phyloP scores from a whole-genome alignment of 2,797 vertebrate genomes.

The Myotis vivesi region DNA sequence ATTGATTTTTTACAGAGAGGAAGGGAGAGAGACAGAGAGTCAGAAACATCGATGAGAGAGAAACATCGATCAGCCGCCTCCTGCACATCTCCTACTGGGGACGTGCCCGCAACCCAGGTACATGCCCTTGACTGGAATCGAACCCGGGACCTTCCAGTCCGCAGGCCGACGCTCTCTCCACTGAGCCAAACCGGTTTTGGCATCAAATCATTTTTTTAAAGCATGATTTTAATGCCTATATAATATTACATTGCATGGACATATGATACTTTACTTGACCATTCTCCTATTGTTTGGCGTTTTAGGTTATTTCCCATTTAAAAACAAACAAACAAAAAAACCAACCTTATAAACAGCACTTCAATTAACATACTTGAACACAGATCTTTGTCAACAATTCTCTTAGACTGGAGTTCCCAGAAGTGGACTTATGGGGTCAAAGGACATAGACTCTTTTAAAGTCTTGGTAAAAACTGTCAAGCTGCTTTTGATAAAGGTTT shows the following conservation, averaged over 20 bases:
- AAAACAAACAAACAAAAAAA: background rate
- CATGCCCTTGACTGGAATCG: too few relatives aligned
- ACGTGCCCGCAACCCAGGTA: too few relatives aligned
- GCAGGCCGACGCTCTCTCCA: too few relatives aligned
- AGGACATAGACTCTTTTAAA: slow-evolving; percentile 48
- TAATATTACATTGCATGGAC: background rate
- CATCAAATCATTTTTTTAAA: background rate
- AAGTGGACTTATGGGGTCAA: slow-evolving; percentile 68
- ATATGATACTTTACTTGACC: background rate
- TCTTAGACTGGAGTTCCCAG: slow-evolving; percentile 69
- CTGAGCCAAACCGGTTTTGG: too few relatives aligned
- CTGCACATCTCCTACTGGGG: too few relatives aligned
- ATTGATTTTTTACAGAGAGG: too few relatives aligned
- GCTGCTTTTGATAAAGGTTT: slow-evolving; percentile 44
- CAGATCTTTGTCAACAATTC: slow-evolving; percentile 63
- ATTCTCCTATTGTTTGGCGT: slow-evolving; percentile 54
- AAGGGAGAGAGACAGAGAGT: too few relatives aligned
- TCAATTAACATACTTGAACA: slow-evolving; percentile 34
- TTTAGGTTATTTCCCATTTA: slow-evolving; percentile 74
- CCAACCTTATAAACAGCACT: slow-evolving; percentile 61
- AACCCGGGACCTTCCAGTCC: too few relatives aligned
- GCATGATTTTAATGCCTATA: background rate
- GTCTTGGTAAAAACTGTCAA: slow-evolving; percentile 50
- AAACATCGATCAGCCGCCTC: too few relatives aligned
- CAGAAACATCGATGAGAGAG: too few relatives aligned